phyloP scores from a whole-genome alignment of 2,113 vertebrate species.

The Phylloscopus whistleri region DNA sequence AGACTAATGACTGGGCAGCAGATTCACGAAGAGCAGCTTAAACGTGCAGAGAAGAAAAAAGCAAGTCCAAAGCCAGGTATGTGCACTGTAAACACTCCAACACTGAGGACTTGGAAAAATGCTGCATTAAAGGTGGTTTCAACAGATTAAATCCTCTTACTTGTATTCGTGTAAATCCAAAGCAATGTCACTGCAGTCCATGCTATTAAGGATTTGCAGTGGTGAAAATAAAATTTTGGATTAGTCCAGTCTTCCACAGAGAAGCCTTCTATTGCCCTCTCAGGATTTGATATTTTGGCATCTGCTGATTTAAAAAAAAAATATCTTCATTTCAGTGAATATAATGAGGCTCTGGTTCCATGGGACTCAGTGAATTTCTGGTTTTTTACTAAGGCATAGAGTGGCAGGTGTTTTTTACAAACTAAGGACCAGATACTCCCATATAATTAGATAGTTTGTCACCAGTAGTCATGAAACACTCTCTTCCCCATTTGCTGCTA shows the following conservation, averaged over 20 bases:
- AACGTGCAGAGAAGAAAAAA: slow-evolving; percentile 77
- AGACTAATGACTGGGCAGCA: slow-evolving; percentile 87
- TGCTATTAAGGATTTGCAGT: not conserved
- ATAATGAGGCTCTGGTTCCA: not conserved
- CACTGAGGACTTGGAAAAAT: not conserved
- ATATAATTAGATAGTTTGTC: not conserved
- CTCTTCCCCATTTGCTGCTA: not conserved
- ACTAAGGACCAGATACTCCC: not conserved
- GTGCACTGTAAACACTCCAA: not conserved
- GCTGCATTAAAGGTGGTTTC: not conserved
- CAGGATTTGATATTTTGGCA: slow-evolving; percentile 30
- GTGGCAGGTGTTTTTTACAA: not conserved
- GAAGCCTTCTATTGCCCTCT: not conserved
- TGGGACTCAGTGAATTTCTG: not conserved
- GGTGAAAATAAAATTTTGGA: slow-evolving; percentile 32
- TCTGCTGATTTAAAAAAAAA: not conserved
- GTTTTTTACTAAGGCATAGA: not conserved
- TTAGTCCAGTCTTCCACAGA: not conserved
- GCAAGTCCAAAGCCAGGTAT: slow-evolving; percentile 70
- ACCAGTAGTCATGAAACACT: not conserved
- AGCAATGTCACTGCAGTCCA: not conserved
- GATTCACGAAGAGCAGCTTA: slow-evolving; percentile 84
- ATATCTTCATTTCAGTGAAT: not conserved
- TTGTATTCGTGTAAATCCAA: slow-evolving; percentile 25
- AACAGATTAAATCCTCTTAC: slow-evolving; percentile 37